Conservation (phyloP, 2,797 vertebrate genomes). For the Lycodopsis pacificus region DNA sequence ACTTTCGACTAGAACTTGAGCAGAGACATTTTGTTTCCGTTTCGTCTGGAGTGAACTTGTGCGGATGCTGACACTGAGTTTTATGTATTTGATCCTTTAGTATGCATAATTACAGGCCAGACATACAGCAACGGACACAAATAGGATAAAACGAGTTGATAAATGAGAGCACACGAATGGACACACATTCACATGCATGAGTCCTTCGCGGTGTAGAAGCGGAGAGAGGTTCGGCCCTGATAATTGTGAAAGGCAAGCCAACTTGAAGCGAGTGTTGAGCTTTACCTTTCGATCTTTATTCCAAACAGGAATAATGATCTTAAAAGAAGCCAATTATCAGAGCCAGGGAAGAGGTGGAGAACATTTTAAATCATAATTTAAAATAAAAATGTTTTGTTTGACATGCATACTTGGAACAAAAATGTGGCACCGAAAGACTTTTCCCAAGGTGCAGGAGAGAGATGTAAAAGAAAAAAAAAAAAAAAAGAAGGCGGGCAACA, state of each 20-base stretch:
- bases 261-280: constrained; percentile 50
- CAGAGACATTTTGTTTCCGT: constrained; percentile 14
- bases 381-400: constrained; percentile 11
- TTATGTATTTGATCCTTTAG: constrained; percentile 32
- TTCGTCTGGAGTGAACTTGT: constrained; percentile 33
- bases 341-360: constrained; percentile 56
- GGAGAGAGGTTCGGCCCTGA: constrained; percentile 66
- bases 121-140: constrained; percentile 33
- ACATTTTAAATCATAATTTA: background rate
- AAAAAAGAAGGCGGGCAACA: constrained; percentile 46
- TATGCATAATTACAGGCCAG: constrained; percentile 45
- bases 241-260: constrained; percentile 79
- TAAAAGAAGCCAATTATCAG: constrained; percentile 76
- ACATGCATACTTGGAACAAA: constrained; percentile 56
- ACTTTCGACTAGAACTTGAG: constrained; percentile 17
- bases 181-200: constrained; percentile 42
- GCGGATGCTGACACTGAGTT: constrained; percentile 20
- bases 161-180: constrained; percentile 24
- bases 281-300: constrained; percentile 75
- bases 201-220: constrained; percentile 16
- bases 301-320: constrained; percentile 66
- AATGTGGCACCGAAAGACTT: constrained; percentile 48
- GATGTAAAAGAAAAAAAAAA: constrained; percentile 35
- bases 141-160: constrained; percentile 38
- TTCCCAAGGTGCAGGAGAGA: constrained; percentile 46